A percentile compares a stretch with the other conserved stretches of the same genome.
These are phyloP conservation scores for Ochlodes sylvanus DNA, from an alignment of 2,888 invertebrate genomes.

Conservation along the genomic window DNA sequence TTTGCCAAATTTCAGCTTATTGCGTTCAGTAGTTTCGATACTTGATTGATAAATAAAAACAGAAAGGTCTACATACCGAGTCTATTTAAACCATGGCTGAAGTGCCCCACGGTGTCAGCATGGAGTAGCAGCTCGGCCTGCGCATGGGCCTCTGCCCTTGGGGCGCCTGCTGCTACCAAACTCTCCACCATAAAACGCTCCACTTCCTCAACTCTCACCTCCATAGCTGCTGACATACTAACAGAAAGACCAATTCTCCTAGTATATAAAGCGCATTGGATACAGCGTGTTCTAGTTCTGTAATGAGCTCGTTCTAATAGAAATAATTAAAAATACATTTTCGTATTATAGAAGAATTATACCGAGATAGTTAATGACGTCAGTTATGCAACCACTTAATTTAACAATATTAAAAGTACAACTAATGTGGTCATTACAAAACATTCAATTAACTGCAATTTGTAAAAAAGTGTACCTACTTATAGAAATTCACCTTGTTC, in stretches of 20 bases:
- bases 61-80: slow-evolving; percentile 78
- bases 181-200: slow-evolving; percentile 86
- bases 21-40: too few species aligned
- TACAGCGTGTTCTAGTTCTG: neutral
- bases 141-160: slow-evolving; percentile 81
- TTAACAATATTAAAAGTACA: too few species aligned
- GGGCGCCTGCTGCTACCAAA: slow-evolving; percentile 86
- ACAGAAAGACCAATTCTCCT: slow-evolving; percentile 25
- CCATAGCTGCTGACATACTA: slow-evolving; percentile 52
- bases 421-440: too few species aligned
- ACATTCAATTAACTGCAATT: too few species aligned
- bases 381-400: too few species aligned
- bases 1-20: too few species aligned
- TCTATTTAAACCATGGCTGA: slow-evolving; percentile 94
- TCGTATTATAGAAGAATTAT: too few species aligned
- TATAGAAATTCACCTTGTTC: too few species aligned
- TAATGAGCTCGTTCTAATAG: neutral
- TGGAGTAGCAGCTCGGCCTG: slow-evolving; percentile 88
- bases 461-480: too few species aligned
- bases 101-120: slow-evolving; percentile 93
- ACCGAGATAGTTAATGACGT: too few species aligned
- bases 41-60: too few species aligned
- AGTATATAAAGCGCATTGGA: slow-evolving; percentile 29
- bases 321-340: too few species aligned
- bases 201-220: slow-evolving; percentile 82